Conservation (phyloP, 2,888 invertebrate species). For the Ophonus ardosiacus region DNA sequence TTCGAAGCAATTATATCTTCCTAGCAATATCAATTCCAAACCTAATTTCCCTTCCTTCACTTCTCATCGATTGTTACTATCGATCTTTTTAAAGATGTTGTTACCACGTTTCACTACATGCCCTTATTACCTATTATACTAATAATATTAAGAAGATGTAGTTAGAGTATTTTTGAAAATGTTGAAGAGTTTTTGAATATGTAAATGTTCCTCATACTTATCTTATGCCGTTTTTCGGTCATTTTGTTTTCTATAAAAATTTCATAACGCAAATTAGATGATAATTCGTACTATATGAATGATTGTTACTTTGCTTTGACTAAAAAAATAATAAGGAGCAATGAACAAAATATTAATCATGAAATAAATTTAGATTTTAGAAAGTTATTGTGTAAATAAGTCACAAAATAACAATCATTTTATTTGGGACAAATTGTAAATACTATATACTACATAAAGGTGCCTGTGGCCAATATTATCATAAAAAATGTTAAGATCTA, state of each 20-base stretch:
- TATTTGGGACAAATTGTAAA: constrained; percentile 27
- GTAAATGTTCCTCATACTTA: constrained; percentile 59
- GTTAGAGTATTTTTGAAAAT: constrained; percentile 63
- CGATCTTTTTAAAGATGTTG: constrained; percentile 56
- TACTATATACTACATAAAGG: constrained; percentile 41
- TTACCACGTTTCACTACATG: constrained; percentile 46
- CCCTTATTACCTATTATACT: constrained; percentile 50
- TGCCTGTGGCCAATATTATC: constrained; percentile 32
- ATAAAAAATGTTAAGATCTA: constrained; percentile 9
- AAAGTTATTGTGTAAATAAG: constrained; percentile 5
- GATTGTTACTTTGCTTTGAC: constrained; percentile 2
- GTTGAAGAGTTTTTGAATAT: constrained; percentile 63
- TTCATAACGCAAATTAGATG: constrained; percentile 22
- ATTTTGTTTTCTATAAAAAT: constrained; percentile 35
- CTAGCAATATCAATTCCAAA: constrained; percentile 71
- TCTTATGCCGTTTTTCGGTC: constrained; percentile 32
- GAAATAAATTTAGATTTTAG: constrained; percentile 5
- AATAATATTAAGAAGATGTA: constrained; percentile 46
- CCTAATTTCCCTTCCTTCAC: constrained; percentile 31
- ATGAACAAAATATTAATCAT: neutral
- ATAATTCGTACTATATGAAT: constrained; percentile 17
- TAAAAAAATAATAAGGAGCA: neutral
- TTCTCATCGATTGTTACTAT: constrained; percentile 54
- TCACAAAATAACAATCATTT: constrained; percentile 7
- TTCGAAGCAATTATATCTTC: constrained; percentile 74